A percentile compares a stretch with the other conserved stretches of the same genome.
Conservation (phyloP, 2,797 vertebrate genomes). For the Gymnopithys bicolor region DNA sequence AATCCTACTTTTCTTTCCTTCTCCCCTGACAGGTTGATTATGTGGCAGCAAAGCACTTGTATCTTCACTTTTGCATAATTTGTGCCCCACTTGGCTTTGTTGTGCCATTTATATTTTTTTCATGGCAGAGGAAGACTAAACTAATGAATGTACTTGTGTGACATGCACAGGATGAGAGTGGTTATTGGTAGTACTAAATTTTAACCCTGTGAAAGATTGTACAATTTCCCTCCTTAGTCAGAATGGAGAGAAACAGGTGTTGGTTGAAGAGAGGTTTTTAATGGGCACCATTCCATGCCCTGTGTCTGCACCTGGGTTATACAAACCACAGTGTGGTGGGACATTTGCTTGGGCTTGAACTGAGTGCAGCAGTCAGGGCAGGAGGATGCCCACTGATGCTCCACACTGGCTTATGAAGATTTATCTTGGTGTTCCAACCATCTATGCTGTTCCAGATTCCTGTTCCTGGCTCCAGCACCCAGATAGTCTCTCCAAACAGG, state of each 20-base stretch:
- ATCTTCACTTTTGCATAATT: not conserved
- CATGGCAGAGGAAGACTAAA: not conserved
- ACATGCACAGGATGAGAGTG: not conserved
- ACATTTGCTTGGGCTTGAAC: not conserved
- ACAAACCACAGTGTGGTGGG: not conserved
- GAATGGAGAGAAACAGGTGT: not conserved
- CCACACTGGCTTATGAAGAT: not conserved
- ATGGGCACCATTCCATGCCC: accelerated
- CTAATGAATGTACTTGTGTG: not conserved
- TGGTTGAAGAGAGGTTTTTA: not conserved
- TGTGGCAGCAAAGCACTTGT: not conserved
- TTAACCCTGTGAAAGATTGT: not conserved
- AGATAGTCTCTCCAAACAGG: not conserved
- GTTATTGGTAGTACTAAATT: not conserved
- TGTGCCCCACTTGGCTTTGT: not conserved
- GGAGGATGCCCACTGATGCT: accelerated
- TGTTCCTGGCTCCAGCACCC: not conserved
- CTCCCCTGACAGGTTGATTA: not conserved
- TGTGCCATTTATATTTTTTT: not conserved
- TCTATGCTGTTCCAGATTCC: not conserved
- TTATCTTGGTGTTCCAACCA: not conserved
- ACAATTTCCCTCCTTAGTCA: not conserved
- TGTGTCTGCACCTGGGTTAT: not conserved
- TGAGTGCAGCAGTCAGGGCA: accelerated
- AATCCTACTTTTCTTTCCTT: not conserved